Conservation (phyloP, 2,888 invertebrate genomes). For the Dryomyza anilis region DNA sequence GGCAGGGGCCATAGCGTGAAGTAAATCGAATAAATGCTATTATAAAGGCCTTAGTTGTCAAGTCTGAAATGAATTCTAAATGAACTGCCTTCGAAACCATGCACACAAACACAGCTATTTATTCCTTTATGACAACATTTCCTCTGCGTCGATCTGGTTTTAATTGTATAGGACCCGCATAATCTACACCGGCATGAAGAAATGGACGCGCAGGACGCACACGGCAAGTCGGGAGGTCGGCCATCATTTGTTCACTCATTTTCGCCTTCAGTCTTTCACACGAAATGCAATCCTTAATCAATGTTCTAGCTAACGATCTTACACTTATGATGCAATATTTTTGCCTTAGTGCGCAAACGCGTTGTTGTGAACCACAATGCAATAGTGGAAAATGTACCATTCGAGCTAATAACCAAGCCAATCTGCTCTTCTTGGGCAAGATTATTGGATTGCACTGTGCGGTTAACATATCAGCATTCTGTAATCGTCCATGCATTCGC, state of each 20-base stretch:
- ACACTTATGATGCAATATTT: conserved; percentile 2
- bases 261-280: conserved; percentile 1
- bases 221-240: conserved; percentile 20
- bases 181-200: conserved; percentile 22
- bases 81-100: conserved; percentile 25
- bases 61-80: conserved; percentile 17
- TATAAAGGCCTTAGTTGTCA: conserved; percentile 15
- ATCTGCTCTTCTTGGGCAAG: background rate
- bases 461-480: background rate
- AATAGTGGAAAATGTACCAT: background rate
- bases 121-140: background rate
- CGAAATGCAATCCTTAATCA: conserved; percentile 1
- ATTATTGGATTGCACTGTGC: background rate
- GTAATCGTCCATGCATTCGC: conserved; percentile 7
- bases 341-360: conserved; percentile 5
- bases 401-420: background rate
- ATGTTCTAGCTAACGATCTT: conserved; percentile 5
- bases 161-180: conserved; percentile 16
- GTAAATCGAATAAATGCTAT: conserved; percentile 28
- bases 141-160: background rate
- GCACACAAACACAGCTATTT: conserved; percentile 23
- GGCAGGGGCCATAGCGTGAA: conserved; percentile 17
- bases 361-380: conserved; percentile 24
- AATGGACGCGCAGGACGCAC: conserved; percentile 27
- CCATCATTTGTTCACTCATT: conserved; percentile 21